Base-by-base conservation (phyloP, 2,888 invertebrate genomes). In the Epirrhoe alternata region DNA sequence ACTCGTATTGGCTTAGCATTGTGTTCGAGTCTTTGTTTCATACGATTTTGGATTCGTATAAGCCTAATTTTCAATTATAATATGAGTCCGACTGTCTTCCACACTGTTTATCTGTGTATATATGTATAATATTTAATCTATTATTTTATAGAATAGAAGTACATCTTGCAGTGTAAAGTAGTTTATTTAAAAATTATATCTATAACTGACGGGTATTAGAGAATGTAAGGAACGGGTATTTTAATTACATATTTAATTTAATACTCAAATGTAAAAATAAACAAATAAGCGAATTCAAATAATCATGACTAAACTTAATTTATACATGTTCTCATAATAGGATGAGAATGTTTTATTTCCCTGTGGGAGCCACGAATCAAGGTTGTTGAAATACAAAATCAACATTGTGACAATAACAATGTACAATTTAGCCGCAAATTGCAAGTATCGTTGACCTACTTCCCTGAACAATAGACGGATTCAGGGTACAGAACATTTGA, bases 381-480 rank as follows among this genome's bases (percentile, higher is more conserved):
- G 38, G 38, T 42, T 42, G 12, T 42, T 47, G 14, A 47, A 47
- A 47, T 16, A 6, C 14, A 47, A 47, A 56, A 56, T 56, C 30
- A 56, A 38, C n/a, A 47, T 47, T 16, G 47, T 59, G 63, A 58
- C 57, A 53, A 55, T 67, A 45, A 66, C 49, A 56, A 64, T 47
- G 51, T 31, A 42, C 64, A 63, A 67, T 55, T 63, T 65, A 57
- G 57, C 55, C 61, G 64, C 53, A 49, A 64, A 53, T 51, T 52
- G 53, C 45, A 66, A 61, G 64, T 55, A 45, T 50, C 54, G 42
- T 61, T 54, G 51, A 61, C 49, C 49, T 45, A 61, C 51, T 52
- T 17, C 17, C 42, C 52, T 35, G 24, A 63, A 70, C 63, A 70
- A 70, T 63, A 58, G 60, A 42, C 67, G 64, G 67, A 68, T 72